Evolutionary conservation across 2,888 invertebrate species (phyloP), one percentile per base, ranked within the genome.

Genomic region (Scaeva pyrastri): DNA sequence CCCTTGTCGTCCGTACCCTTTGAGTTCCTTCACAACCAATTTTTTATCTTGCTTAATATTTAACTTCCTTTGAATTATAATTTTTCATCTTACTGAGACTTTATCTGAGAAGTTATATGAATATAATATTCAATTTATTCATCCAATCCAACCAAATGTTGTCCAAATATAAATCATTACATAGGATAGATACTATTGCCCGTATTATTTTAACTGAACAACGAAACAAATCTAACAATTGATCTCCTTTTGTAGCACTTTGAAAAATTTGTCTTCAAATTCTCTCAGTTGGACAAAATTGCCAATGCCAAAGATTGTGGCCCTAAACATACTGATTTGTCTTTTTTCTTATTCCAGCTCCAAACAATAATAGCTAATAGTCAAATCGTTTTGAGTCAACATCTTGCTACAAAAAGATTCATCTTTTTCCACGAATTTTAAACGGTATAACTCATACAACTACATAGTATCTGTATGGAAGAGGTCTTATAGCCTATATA

Each of bases 111-210:
- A 50, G n/a, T n/a, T n/a, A n/a, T n/a, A n/a, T n/a, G n/a, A n/a
- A n/a, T n/a, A n/a, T n/a, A n/a, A n/a, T n/a, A n/a, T n/a, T n/a
- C 39, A 55, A 74, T 74, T 74, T 55, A 74, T 74, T 55, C 62
- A 43, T 64, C 41, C 55, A 74, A 74, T 74, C 41, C 43, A 62
- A 19, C 3, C 23, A 39, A 19, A 36, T 58, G 45, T 45, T 58
- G 58, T 1, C 56, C 56, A 56, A 58, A 26, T 16, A 8, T 19
- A 21, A 58, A 55, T 7, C 16, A 10, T n/a, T 16, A 41, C 19
- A 26, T 14, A 39, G 7, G 39, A 6, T 19, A 1, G 11, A 36
- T 11, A n/a, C n/a, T n/a, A n/a, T n/a, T n/a, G n/a, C n/a, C n/a
- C n/a, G n/a, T n/a, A n/a, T n/a, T n/a, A n/a, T n/a, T n/a, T n/a